phyloP scores from a whole-genome alignment of 2,797 vertebrate genomes.

The Heterohyrax brucei region DNA sequence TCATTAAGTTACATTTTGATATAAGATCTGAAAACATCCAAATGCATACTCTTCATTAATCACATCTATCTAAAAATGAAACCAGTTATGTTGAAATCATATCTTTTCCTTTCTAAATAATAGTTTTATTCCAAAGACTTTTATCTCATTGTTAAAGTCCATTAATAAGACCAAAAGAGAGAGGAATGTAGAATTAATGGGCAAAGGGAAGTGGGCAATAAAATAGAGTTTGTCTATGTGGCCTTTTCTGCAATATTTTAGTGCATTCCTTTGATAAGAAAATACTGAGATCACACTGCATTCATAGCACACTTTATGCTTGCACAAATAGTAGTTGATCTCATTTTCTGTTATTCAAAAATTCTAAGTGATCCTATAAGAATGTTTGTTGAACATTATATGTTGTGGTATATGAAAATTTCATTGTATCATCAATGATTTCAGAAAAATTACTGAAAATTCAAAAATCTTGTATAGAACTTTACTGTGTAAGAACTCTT shows the following conservation, averaged over 20 bases:
- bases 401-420: conserved; percentile 58
- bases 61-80: conserved; percentile 2
- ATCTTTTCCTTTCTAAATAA: conserved; percentile 54
- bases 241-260: conserved; percentile 56
- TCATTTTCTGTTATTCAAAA: conserved; percentile 69
- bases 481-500: conserved; percentile 69
- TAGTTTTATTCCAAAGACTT: conserved; percentile 15
- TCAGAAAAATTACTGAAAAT: conserved; percentile 62
- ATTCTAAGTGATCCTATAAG: conserved; percentile 65
- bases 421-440: conserved; percentile 59
- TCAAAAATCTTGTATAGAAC: conserved; percentile 47
- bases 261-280: conserved; percentile 70
- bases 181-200: conserved; percentile 72
- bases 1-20: conserved; percentile 19
- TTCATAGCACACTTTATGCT: conserved; percentile 10
- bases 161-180: conserved; percentile 76
- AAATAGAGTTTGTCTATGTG: not conserved
- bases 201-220: conserved; percentile 72
- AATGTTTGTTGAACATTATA: conserved; percentile 26
- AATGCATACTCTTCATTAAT: conserved; percentile 63
- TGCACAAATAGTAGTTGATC: conserved; percentile 68
- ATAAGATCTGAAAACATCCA: conserved; percentile 61
- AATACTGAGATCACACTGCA: conserved; percentile 58
- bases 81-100: conserved; percentile 56
- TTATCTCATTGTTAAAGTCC: conserved; percentile 68